phyloP scores from a whole-genome alignment of 2,113 vertebrate species.

The Lucifuga dentata region DNA sequence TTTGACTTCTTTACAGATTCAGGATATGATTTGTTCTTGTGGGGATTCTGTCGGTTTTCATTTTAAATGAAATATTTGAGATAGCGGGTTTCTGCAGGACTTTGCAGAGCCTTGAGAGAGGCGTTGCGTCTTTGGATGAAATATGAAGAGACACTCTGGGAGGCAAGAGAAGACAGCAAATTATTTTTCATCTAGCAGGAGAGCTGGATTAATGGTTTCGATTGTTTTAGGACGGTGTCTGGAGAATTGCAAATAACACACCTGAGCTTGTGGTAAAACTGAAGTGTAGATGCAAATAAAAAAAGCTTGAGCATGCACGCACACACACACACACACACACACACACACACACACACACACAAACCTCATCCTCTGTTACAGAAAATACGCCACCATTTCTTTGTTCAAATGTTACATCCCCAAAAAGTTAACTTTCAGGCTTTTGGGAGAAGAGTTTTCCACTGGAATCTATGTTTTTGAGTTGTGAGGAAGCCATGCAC shows the following conservation, averaged over 20 bases:
- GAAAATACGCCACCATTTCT: too few relatives aligned
- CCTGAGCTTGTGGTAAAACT: slow-evolving; percentile 10
- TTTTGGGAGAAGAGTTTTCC: too few relatives aligned
- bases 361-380: too few relatives aligned
- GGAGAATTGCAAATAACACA: slow-evolving; percentile 32
- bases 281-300: slow-evolving; percentile 2
- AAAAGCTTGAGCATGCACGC: neutral
- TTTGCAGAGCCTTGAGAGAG: neutral
- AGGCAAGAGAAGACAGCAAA: neutral
- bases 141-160: neutral
- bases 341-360: too few relatives aligned
- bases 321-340: neutral
- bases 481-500: too few relatives aligned
- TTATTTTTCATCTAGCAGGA: slow-evolving; percentile 27
- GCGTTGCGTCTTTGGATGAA: slow-evolving; percentile 16
- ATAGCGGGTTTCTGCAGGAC: slow-evolving; percentile 2
- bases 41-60: neutral
- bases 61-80: slow-evolving; percentile 10
- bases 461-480: too few relatives aligned
- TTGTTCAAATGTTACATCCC: too few relatives aligned
- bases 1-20: neutral
- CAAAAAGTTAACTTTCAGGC: too few relatives aligned
- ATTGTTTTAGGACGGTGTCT: slow-evolving; percentile 17
- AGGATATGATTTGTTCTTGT: neutral
- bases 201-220: slow-evolving; percentile 44